Evolutionary conservation across 1,140 invertebrate genomes (phyloP), one percentile per base, ranked within the genome.

Genomic region (Diabrotica virgifera): DNA sequence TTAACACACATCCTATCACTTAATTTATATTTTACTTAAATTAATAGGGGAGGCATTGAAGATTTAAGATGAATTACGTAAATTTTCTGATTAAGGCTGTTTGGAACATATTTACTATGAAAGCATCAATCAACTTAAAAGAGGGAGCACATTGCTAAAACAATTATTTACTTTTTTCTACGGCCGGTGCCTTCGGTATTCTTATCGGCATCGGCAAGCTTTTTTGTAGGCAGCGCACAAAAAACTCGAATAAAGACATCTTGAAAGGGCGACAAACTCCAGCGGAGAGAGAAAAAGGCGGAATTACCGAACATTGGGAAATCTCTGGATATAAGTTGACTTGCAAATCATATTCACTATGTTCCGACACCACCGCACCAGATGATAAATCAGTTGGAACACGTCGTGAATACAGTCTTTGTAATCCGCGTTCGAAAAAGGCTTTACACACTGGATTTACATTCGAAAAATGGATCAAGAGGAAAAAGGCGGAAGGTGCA

Each of bases 321-420:
- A 24, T 24, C 24, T 24, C 4, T 5, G 40, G 40, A 46, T 46
- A 36, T 36, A 57, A 57, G 55, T 57, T 36, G 55, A 57, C 24
- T 57, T 36, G 55, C 55, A 37, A 57, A 57, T 57, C 55, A 37
- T 57, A 57, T 57, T 57, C 55, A 36, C 40, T 36, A 57, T 57
- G 36, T 36, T 36, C 24, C 36, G 24, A 24, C 36, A 57, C 24
- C 55, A 57, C 55, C 24, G 12, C 14, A 10, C 11, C 5, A 57
- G 36, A 57, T 57, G 55, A 57, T 57, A 57, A 57, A 57, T 57
- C 55, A 57, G 55, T 38, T 36, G 55, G 36, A 57, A 36, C 55
- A 36, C 55, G 55, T 24, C 55, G 36, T 57, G 55, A 57, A 57
- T 57, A 37, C 55, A 57, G n/a, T 57, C 55, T 36, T 36, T 37